phyloP scores from a whole-genome alignment of 92 coral and sea anemone genomes.

The Palythoa heliodiscus region DNA sequence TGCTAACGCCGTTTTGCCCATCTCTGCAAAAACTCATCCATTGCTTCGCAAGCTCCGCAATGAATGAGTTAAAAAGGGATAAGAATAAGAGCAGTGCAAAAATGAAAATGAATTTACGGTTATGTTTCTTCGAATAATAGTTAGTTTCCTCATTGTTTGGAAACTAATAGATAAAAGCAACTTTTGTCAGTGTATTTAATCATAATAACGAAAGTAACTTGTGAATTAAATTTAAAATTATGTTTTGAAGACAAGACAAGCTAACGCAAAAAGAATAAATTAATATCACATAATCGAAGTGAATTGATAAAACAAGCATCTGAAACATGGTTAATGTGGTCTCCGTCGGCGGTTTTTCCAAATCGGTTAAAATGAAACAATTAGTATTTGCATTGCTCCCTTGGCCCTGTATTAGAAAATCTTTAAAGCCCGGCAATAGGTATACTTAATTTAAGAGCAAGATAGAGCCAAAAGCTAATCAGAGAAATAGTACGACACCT shows the following conservation, averaged over 20 bases:
- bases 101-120: background rate
- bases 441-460: slow-evolving; percentile 10
- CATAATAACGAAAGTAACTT: slow-evolving; percentile 3
- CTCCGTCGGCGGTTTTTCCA: slow-evolving; percentile 26
- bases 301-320: slow-evolving; percentile 22
- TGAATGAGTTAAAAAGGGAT: no score
- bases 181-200: background rate
- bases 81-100: background rate
- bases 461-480: slow-evolving; percentile 9
- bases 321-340: slow-evolving; percentile 24
- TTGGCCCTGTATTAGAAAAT: slow-evolving; percentile 15
- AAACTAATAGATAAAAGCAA: background rate
- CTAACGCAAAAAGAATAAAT: slow-evolving; percentile 24
- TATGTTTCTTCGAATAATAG: background rate
- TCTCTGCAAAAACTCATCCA: no score
- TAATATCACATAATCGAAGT: slow-evolving; percentile 25
- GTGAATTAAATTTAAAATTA: slow-evolving; percentile 13
- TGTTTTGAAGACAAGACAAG: background rate
- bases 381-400: slow-evolving; percentile 27
- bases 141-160: background rate
- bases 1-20: no score
- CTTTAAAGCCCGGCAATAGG: slow-evolving; percentile 9
- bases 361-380: slow-evolving; percentile 22
- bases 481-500: background rate
- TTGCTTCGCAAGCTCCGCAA: no score